Percentiles rank a stretch among this genome's conserved stretches.
Conservation (phyloP, 2,888 invertebrate species). For the Hydrotaea cyrtoneurina region DNA sequence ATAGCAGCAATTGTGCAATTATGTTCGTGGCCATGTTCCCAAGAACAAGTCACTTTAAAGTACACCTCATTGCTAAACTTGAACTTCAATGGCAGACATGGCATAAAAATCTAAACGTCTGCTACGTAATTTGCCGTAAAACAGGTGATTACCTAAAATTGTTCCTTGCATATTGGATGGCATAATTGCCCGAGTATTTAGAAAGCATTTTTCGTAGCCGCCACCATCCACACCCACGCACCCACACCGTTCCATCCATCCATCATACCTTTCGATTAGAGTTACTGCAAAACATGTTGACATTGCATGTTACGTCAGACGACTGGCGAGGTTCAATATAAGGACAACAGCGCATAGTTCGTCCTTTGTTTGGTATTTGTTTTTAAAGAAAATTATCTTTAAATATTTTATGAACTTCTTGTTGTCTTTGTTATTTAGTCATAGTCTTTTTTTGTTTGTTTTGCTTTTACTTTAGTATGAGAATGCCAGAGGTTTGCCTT, state of each 20-base stretch:
- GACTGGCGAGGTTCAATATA: constrained; percentile 14
- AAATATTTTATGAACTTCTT: constrained; percentile 56
- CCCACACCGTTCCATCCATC: background rate
- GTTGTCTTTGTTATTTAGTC: constrained; percentile 8
- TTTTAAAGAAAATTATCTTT: constrained; percentile 45
- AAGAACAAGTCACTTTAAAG: background rate
- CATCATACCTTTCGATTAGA: background rate
- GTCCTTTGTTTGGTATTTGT: background rate
- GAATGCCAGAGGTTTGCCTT: constrained; percentile 34
- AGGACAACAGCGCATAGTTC: background rate
- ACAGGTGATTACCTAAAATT: constrained; percentile 60
- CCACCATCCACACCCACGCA: background rate
- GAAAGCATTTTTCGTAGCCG: constrained; percentile 50
- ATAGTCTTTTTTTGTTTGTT: too few species aligned
- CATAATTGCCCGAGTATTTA: constrained; percentile 57
- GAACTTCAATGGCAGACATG: constrained; percentile 33
- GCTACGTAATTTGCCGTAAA: constrained; percentile 30
- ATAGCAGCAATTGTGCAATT: constrained; percentile 39
- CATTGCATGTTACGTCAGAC: constrained; percentile 15
- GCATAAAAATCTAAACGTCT: background rate
- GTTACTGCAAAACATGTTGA: constrained; percentile 49
- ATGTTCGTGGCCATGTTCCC: constrained; percentile 24
- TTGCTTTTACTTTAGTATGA: background rate
- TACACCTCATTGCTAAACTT: constrained; percentile 36
- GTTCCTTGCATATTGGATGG: constrained; percentile 54